Evolutionary conservation across 2,797 vertebrate genomes (phyloP).

Genomic region (Malurus leucopterus): DNA sequence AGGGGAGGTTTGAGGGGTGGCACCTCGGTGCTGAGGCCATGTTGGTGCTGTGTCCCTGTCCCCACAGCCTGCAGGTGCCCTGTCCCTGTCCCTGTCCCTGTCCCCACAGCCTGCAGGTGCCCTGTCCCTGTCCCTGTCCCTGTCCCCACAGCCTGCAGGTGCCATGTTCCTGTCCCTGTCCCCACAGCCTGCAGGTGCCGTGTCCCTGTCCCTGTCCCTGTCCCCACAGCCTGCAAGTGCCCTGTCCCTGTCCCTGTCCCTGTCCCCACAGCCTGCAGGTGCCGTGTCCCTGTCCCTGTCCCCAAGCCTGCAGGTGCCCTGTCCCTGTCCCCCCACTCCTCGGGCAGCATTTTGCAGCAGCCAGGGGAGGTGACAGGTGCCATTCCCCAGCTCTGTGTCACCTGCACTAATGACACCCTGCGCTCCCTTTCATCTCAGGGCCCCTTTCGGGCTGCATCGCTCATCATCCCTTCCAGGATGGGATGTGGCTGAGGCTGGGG

Average conservation of each 20-base stretch:
- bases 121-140: no score
- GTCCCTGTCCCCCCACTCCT: neutral
- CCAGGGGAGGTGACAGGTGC: neutral
- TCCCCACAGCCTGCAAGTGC: no score
- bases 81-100: neutral
- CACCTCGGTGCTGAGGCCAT: neutral
- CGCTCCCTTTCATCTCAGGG: conserved; percentile 33
- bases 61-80: neutral
- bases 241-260: no score
- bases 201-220: no score
- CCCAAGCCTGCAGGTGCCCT: neutral
- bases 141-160: no score
- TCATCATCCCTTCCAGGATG: neutral
- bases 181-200: no score
- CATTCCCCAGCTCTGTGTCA: conserved; percentile 38
- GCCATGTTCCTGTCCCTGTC: no score
- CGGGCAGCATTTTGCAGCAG: neutral
- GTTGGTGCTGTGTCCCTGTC: neutral
- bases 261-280: no score
- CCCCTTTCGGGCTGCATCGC: neutral
- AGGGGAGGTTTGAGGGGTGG: neutral
- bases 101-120: no score
- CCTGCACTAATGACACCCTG: conserved; percentile 35
- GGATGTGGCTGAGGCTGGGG: neutral
- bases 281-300: neutral